Conservation (phyloP, 1,140 invertebrate species). For the Dinothrombium tinctorium region DNA sequence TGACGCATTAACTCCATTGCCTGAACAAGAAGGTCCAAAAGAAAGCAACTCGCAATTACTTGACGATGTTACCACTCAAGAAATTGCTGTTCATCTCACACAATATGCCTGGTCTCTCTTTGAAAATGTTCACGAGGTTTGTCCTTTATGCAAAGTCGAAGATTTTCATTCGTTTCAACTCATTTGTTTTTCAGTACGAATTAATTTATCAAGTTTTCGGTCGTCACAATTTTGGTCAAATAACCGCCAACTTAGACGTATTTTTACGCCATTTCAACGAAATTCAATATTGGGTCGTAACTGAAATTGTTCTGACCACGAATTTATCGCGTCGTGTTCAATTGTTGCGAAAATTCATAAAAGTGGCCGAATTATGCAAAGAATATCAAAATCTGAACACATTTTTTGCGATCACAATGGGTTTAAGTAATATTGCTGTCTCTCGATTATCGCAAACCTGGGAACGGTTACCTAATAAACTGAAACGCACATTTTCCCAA, state of each 20-base stretch:
- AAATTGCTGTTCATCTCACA: conserved; percentile 59
- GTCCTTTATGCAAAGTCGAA: neutral
- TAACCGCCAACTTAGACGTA: conserved; percentile 56
- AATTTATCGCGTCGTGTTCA: conserved; percentile 48
- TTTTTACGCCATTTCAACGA: conserved; percentile 59
- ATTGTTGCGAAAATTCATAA: conserved; percentile 56
- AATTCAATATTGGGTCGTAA: conserved; percentile 63
- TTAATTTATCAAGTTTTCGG: conserved; percentile 58
- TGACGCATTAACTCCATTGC: conserved; percentile 46
- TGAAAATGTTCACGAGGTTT: conserved; percentile 49
- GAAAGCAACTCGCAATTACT: conserved; percentile 39
- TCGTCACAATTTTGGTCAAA: conserved; percentile 46
- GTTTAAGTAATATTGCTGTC: conserved; percentile 54
- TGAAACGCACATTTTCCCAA: conserved; percentile 51
- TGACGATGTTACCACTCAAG: conserved; percentile 49
- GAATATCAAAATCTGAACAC: conserved; percentile 60
- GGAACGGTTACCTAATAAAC: conserved; percentile 58
- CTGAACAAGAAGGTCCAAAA: conserved; percentile 45
- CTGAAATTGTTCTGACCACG: conserved; percentile 45
- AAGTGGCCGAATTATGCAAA: conserved; percentile 54
- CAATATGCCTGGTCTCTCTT: conserved; percentile 60
- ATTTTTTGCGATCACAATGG: conserved; percentile 65
- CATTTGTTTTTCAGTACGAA: conserved; percentile 32
- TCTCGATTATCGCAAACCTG: conserved; percentile 53
- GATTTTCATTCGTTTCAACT: conserved; percentile 9